Conservation (phyloP, 2,888 invertebrate genomes). For the Apocheima hispidaria region DNA sequence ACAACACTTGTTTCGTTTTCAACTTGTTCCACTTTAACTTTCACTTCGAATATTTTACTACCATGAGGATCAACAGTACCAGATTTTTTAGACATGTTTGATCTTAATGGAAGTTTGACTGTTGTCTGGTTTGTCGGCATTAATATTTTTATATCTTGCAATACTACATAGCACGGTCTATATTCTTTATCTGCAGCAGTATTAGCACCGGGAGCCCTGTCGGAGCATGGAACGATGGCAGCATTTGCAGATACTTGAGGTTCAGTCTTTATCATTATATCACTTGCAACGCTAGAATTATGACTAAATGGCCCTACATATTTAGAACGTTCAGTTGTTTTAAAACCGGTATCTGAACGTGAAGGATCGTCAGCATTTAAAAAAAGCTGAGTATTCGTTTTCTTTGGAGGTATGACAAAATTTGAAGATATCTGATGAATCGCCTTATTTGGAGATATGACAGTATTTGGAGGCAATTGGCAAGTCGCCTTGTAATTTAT, state of each 20-base stretch:
- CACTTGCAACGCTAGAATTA: slow-evolving; percentile 15
- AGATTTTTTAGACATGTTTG: too few species aligned
- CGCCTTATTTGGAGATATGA: background rate
- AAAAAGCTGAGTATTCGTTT: too few species aligned
- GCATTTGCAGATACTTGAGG: background rate
- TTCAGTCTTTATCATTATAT: too few species aligned
- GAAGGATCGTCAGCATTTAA: background rate
- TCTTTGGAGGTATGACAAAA: background rate
- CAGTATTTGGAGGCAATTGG: background rate
- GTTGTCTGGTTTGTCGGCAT: background rate
- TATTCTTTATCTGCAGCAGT: background rate
- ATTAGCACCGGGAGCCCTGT: background rate
- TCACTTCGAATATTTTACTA: background rate
- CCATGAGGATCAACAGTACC: too few species aligned
- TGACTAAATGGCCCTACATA: slow-evolving; percentile 10
- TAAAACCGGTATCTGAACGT: background rate
- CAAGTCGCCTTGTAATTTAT: slow-evolving; percentile 25
- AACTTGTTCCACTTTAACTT: background rate
- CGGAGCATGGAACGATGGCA: background rate
- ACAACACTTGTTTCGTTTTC: background rate
- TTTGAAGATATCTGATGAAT: background rate
- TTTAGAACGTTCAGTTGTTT: background rate
- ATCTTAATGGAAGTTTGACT: too few species aligned
- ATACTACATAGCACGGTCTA: slow-evolving; percentile 31
- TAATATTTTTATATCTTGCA: slow-evolving; percentile 23